These are phyloP conservation scores for Babylonia areolata DNA, from an alignment of 1,140 invertebrate species.

Conservation along the genomic window DNA sequence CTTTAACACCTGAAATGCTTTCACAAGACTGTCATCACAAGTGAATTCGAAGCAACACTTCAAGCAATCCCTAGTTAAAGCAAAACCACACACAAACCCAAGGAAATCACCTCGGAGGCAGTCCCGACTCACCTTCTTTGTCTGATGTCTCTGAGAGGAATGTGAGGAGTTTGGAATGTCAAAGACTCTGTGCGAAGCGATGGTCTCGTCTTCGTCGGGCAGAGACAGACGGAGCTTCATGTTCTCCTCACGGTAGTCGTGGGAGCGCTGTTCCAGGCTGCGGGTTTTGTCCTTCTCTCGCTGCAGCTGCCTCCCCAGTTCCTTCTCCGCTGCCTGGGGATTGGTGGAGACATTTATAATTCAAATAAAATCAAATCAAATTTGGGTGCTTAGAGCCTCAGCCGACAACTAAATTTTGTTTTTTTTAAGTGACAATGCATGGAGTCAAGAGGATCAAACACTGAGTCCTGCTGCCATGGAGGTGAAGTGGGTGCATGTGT, in stretches of 20 bases:
- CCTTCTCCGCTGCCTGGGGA: constrained; percentile 65
- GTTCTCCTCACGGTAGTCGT: constrained; percentile 66
- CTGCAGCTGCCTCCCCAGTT: constrained; percentile 63
- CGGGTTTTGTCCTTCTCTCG: constrained; percentile 69
- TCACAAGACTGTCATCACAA: too few relatives aligned
- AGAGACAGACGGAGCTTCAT: constrained; percentile 62
- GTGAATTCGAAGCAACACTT: too few relatives aligned
- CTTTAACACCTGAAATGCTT: too few relatives aligned
- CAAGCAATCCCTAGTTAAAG: too few relatives aligned
- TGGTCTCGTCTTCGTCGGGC: constrained; percentile 60
- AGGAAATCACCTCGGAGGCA: background rate
- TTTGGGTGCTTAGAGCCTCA: too few relatives aligned
- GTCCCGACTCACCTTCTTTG: constrained; percentile 57
- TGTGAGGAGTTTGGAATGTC: constrained; percentile 65
- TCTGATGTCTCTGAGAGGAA: constrained; percentile 54
- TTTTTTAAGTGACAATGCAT: too few relatives aligned
- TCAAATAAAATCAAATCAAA: too few relatives aligned
- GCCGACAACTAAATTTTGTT: too few relatives aligned
- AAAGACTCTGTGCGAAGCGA: constrained; percentile 52
- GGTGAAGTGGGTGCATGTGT: too few relatives aligned
- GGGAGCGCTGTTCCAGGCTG: constrained; percentile 61
- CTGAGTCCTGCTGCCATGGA: too few relatives aligned
- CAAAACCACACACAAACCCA: background rate
- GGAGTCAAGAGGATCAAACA: too few relatives aligned
- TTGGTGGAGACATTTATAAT: background rate